Conservation (phyloP, 1,140 invertebrate species). For the Bemisia tabaci region DNA sequence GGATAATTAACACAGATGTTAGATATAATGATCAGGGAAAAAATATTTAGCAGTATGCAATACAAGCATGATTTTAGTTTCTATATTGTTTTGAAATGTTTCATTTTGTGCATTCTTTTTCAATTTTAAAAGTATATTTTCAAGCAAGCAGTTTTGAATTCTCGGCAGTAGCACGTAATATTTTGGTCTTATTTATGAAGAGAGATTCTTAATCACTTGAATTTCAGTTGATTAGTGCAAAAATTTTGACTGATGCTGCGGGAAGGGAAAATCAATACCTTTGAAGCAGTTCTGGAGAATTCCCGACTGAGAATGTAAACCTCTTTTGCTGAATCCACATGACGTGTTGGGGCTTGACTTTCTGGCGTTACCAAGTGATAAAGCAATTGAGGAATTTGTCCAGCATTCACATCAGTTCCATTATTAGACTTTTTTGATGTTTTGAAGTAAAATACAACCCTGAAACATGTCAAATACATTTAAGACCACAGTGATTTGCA, state of each 20-base stretch:
- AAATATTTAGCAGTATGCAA: not conserved
- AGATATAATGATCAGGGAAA: too few relatives aligned
- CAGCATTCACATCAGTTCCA: conserved; percentile 95
- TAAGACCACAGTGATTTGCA: conserved; percentile 14
- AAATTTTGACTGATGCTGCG: too few relatives aligned
- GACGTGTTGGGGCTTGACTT: conserved; percentile 41
- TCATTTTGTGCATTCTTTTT: too few relatives aligned
- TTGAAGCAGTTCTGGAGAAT: conserved; percentile 61
- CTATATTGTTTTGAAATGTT: too few relatives aligned
- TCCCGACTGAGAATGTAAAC: conserved; percentile 59
- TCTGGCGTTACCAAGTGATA: conserved; percentile 67
- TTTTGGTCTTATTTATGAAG: too few relatives aligned
- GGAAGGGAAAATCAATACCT: conserved; percentile 33
- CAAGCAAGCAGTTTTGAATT: too few relatives aligned
- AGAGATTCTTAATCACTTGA: too few relatives aligned
- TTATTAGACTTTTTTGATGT: conserved; percentile 95
- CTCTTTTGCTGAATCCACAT: conserved; percentile 47
- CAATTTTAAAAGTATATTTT: too few relatives aligned
- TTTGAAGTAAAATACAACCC: conserved; percentile 88
- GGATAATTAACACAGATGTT: conserved; percentile 15
- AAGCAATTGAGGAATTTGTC: conserved; percentile 88
- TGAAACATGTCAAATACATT: too few relatives aligned
- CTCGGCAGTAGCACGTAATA: too few relatives aligned
- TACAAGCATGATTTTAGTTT: too few relatives aligned
- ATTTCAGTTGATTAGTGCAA: too few relatives aligned